These are phyloP conservation scores for Galago senegalensis DNA, from an alignment of 2,797 vertebrate species.

Conservation along the genomic window DNA sequence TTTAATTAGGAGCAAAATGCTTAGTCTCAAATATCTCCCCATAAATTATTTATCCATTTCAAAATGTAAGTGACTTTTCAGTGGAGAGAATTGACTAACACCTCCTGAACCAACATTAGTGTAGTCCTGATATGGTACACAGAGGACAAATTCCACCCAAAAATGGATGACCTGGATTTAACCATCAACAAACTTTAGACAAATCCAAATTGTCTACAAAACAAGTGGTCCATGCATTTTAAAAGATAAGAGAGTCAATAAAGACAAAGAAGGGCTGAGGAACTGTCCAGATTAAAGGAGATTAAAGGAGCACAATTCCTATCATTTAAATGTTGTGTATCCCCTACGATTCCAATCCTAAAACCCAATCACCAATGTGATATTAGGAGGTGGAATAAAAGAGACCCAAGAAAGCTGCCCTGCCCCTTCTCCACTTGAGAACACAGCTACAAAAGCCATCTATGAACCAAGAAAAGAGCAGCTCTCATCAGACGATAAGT, in stretches of 20 bases:
- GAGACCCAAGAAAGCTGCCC: not conserved
- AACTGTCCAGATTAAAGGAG: not conserved
- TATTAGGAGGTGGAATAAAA: not conserved
- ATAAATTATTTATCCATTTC: conserved; percentile 3
- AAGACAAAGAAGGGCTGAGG: not conserved
- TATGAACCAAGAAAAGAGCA: not conserved
- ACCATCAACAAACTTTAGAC: not conserved
- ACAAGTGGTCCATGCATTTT: not conserved
- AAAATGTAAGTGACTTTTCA: not conserved
- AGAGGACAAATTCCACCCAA: not conserved
- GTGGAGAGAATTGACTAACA: not conserved
- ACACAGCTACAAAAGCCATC: not conserved
- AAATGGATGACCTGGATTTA: not conserved
- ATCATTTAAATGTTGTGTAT: not conserved
- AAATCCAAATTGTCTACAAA: not conserved
- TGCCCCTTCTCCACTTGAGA: not conserved
- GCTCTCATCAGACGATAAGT: not conserved
- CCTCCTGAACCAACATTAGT: not conserved
- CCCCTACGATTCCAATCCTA: not conserved
- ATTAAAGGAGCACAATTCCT: not conserved
- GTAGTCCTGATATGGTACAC: not conserved
- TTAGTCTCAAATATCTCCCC: not conserved
- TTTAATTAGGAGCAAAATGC: not conserved
- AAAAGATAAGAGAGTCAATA: not conserved
- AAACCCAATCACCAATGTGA: not conserved